Percentiles rank a stretch among this genome's conserved stretches.
phyloP scores from a whole-genome alignment of 2,113 vertebrate species.

The Nycticorax nycticorax region DNA sequence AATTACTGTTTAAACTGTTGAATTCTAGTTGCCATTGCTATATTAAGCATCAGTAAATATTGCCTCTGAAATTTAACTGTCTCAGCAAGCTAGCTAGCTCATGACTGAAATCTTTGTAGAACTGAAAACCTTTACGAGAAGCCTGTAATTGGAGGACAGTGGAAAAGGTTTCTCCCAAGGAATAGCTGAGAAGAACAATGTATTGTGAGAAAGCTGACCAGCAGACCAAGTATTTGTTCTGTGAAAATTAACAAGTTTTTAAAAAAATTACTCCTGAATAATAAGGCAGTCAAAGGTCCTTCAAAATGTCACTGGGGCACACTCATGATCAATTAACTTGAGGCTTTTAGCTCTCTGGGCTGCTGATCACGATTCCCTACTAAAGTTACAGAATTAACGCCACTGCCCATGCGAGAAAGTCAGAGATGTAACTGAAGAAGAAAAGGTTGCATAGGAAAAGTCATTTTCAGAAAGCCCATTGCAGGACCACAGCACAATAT shows the following conservation, averaged over 20 bases:
- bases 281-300: neutral
- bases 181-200: neutral
- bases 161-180: neutral
- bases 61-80: neutral
- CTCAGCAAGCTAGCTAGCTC: neutral
- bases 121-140: neutral
- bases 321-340: neutral
- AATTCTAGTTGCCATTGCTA: neutral
- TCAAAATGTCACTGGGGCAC: neutral
- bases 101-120: neutral
- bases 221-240: neutral
- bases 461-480: neutral
- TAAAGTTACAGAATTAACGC: neutral
- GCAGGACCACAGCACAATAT: neutral
- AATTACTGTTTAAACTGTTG: neutral
- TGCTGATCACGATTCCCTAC: neutral
- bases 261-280: neutral
- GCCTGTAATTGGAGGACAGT: neutral
- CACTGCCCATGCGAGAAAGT: neutral
- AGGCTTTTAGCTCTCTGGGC: neutral
- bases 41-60: neutral
- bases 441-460: neutral
- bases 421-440: neutral
- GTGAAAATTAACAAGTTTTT: neutral
- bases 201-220: neutral